Percentiles rank a stretch among this genome's conserved stretches.
Evolutionary conservation across 2,797 vertebrate species (phyloP).

Genomic region (Eupleurogrammus muticus): DNA sequence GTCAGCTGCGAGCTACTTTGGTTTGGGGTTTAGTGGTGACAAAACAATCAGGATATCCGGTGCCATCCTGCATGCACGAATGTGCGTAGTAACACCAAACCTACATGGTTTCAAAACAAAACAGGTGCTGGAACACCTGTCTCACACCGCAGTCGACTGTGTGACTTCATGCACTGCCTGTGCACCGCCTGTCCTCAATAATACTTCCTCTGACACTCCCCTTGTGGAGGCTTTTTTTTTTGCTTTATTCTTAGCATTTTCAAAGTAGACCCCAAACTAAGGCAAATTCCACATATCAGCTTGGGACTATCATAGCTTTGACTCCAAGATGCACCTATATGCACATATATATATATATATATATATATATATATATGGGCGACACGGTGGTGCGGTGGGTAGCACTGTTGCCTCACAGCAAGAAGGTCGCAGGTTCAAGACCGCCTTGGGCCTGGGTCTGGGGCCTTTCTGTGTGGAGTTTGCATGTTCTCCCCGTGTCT

Average conservation of each 20-base stretch:
- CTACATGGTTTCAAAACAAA: not conserved
- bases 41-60: not conserved
- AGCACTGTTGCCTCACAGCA: too few species aligned
- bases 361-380: too few species aligned
- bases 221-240: slow-evolving; percentile 27
- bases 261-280: not conserved
- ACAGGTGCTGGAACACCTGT: not conserved
- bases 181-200: slow-evolving; percentile 7
- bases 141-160: not conserved
- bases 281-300: not conserved
- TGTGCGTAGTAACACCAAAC: not conserved
- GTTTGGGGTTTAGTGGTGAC: not conserved
- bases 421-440: too few species aligned
- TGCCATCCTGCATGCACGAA: not conserved
- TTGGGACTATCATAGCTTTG: not conserved
- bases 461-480: too few species aligned
- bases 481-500: too few species aligned
- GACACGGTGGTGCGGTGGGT: too few species aligned
- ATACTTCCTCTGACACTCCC: not conserved
- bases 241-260: slow-evolving; percentile 6
- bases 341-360: too few species aligned
- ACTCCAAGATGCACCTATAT: too few species aligned
- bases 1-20: not conserved
- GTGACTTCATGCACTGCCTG: slow-evolving; percentile 5
- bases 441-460: too few species aligned